Evolutionary conservation across 2,113 vertebrate genomes (phyloP).

Genomic region (Pomatorhinus ruficollis): DNA sequence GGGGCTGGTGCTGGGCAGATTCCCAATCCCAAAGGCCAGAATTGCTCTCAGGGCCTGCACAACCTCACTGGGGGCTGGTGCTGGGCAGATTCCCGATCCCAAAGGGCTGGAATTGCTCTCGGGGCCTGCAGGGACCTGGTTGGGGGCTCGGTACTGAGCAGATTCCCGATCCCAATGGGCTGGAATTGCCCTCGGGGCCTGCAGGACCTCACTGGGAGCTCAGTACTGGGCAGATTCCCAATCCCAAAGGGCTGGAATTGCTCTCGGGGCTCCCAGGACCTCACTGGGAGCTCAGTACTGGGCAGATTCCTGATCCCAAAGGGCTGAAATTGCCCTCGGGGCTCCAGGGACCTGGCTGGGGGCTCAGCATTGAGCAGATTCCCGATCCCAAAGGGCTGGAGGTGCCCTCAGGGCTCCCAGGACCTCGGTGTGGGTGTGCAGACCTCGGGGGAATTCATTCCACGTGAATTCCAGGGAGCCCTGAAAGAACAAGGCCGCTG

Average conservation of each 20-base stretch:
- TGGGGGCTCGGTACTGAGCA: too few relatives aligned
- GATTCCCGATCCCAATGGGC: neutral
- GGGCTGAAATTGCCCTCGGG: neutral
- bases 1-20: too few relatives aligned
- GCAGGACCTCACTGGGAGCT: too few relatives aligned
- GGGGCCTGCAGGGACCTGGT: too few relatives aligned
- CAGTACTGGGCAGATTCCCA: neutral
- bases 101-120: too few relatives aligned
- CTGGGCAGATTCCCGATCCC: neutral
- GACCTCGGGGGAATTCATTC: neutral
- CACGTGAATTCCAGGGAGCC: neutral
- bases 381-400: neutral
- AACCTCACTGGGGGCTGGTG: rapidly evolving
- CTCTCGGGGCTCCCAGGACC: neutral
- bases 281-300: too few relatives aligned
- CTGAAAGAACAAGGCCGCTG: neutral
- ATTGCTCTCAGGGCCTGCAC: neutral
- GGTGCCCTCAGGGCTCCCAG: neutral
- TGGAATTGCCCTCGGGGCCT: neutral
- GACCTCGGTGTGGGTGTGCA: rapidly evolving
- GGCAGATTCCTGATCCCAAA: too few relatives aligned
- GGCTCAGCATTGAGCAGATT: too few relatives aligned
- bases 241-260: neutral
- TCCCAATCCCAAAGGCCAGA: too few relatives aligned
- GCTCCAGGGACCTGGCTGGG: too few relatives aligned